Evolutionary conservation across 2,888 invertebrate genomes (phyloP).

Genomic region (Schrankia costaestrigalis): DNA sequence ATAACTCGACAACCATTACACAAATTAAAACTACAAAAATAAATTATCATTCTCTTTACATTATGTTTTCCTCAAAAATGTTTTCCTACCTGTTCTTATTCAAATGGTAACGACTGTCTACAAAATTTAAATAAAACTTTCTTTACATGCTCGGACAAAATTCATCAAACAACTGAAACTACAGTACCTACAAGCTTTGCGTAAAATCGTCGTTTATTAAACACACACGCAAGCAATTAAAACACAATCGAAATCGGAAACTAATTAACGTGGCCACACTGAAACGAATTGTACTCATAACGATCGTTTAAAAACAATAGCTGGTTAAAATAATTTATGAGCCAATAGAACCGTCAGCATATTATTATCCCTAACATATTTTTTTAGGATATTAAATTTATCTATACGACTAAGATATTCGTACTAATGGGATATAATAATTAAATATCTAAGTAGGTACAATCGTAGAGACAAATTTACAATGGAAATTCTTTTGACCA

Average conservation of each 20-base stretch:
- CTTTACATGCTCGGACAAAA: conserved; percentile 22
- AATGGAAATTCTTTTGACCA: too few relatives aligned
- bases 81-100: conserved; percentile 9
- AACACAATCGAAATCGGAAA: conserved; percentile 43
- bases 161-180: conserved; percentile 28
- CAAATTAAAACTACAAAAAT: too few relatives aligned
- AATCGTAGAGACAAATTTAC: too few relatives aligned
- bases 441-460: too few relatives aligned
- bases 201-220: conserved; percentile 42
- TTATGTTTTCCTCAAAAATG: conserved; percentile 30
- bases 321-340: conserved; percentile 20
- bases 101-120: conserved; percentile 22
- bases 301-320: conserved; percentile 27
- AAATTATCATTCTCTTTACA: too few relatives aligned
- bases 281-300: conserved; percentile 29
- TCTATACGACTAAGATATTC: too few relatives aligned
- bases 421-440: too few relatives aligned
- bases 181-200: conserved; percentile 26
- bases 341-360: conserved; percentile 11
- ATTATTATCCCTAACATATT: too few relatives aligned
- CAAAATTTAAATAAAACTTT: conserved; percentile 24
- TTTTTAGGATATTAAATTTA: too few relatives aligned
- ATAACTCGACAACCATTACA: too few relatives aligned
- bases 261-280: conserved; percentile 33
- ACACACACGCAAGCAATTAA: conserved; percentile 41